Evolutionary conservation across 2,888 invertebrate genomes (phyloP).

Genomic region (Spilosoma lubricipeda): DNA sequence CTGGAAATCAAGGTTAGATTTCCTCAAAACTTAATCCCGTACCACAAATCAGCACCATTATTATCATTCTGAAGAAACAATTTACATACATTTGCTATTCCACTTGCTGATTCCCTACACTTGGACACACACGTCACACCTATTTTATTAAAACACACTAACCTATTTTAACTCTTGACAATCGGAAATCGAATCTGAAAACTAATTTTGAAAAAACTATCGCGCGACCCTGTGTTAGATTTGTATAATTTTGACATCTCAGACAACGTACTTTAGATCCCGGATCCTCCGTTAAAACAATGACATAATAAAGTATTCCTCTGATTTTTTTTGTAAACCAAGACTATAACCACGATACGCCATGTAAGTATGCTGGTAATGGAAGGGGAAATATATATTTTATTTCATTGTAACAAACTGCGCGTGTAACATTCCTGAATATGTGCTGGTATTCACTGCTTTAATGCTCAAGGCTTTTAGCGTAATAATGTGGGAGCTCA

Average conservation of each 20-base stretch:
- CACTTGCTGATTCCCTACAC: background rate
- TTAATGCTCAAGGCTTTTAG: background rate
- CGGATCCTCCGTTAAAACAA: background rate
- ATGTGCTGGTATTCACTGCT: background rate
- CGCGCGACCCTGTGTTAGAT: background rate
- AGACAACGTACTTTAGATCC: background rate
- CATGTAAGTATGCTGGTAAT: background rate
- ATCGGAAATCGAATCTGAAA: background rate
- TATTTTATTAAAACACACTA: background rate
- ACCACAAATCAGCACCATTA: background rate
- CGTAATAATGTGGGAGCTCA: background rate
- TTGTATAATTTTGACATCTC: background rate
- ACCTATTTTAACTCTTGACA: background rate
- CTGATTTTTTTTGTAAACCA: background rate
- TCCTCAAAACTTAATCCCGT: background rate
- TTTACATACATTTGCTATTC: background rate
- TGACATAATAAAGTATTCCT: background rate
- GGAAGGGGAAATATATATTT: background rate
- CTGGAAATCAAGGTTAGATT: conserved; percentile 15
- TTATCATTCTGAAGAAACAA: background rate
- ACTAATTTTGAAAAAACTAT: too few relatives aligned
- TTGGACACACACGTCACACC: background rate
- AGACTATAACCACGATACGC: background rate
- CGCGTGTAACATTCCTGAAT: background rate
- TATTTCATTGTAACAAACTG: background rate